phyloP scores from a whole-genome alignment of 2,888 invertebrate species.

The Netelia inedita region DNA sequence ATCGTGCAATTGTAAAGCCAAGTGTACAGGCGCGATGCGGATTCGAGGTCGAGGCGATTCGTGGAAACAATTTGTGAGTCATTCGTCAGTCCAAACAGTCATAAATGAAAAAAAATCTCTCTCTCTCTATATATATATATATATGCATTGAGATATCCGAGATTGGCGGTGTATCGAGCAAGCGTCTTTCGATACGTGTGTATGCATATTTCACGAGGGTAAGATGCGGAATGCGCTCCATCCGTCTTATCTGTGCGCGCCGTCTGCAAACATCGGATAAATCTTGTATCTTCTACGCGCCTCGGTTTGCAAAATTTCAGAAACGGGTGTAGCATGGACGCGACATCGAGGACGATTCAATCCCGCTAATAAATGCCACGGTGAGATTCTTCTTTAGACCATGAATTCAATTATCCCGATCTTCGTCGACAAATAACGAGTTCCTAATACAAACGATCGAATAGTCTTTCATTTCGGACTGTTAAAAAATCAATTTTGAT shows the following conservation, averaged over 20 bases:
- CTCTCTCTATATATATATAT: not conserved
- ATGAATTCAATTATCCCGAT: slow-evolving; percentile 23
- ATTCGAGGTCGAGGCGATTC: not conserved
- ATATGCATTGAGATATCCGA: not conserved
- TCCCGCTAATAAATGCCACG: slow-evolving; percentile 21
- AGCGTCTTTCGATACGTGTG: slow-evolving; percentile 3
- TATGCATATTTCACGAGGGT: slow-evolving; percentile 16
- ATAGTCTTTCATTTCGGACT: not conserved
- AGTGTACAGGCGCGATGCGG: too few species aligned
- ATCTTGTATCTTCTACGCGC: slow-evolving; percentile 47
- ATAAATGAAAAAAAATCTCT: slow-evolving; percentile 14
- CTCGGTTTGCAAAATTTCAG: slow-evolving; percentile 18
- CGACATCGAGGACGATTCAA: slow-evolving; percentile 28
- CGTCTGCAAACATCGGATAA: slow-evolving; percentile 69
- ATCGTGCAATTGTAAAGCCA: too few species aligned
- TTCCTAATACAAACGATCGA: too few species aligned
- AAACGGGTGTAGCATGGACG: slow-evolving; percentile 17
- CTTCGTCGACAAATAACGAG: not conserved
- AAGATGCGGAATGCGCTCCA: slow-evolving; percentile 48
- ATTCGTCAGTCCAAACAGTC: not conserved
- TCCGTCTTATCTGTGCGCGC: slow-evolving; percentile 46
- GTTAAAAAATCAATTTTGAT: not conserved
- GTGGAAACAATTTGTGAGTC: not conserved
- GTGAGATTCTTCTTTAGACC: not conserved
- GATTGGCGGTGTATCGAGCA: not conserved